Conservation (phyloP, 2,113 vertebrate species). For the Eulemur rufifrons region DNA sequence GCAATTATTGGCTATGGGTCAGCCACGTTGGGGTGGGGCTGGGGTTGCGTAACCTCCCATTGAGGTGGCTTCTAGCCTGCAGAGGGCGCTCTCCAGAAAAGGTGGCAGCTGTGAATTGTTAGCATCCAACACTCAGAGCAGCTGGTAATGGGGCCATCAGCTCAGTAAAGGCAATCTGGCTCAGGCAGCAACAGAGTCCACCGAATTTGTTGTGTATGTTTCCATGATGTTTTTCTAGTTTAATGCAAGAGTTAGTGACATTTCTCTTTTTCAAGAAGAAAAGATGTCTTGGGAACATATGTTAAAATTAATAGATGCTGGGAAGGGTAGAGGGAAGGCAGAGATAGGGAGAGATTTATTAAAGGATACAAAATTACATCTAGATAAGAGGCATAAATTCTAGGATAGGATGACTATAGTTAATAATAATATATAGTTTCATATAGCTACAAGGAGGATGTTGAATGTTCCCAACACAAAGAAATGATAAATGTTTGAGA, state of each 20-base stretch:
- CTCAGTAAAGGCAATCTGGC: background rate
- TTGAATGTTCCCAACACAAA: no score
- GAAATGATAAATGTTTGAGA: no score
- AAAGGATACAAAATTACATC: no score
- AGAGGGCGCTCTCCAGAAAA: background rate
- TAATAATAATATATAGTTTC: no score
- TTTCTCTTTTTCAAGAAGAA: background rate
- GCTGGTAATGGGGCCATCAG: background rate
- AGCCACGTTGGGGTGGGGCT: no score
- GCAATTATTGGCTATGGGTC: background rate
- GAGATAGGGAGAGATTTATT: no score
- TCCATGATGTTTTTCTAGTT: background rate
- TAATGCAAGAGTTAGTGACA: background rate
- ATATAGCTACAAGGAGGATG: no score
- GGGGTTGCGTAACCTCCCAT: background rate
- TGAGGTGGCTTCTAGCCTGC: background rate
- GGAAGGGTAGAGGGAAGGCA: no score
- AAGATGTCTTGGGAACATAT: background rate
- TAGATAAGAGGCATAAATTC: no score
- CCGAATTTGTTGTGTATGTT: background rate
- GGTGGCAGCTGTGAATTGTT: background rate
- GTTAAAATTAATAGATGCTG: background rate
- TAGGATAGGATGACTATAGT: no score
- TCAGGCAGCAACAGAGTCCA: background rate
- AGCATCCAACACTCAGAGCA: background rate